These are phyloP conservation scores for Dryocosmus kuriphilus DNA, from an alignment of 2,888 invertebrate species.

Conservation along the genomic window DNA sequence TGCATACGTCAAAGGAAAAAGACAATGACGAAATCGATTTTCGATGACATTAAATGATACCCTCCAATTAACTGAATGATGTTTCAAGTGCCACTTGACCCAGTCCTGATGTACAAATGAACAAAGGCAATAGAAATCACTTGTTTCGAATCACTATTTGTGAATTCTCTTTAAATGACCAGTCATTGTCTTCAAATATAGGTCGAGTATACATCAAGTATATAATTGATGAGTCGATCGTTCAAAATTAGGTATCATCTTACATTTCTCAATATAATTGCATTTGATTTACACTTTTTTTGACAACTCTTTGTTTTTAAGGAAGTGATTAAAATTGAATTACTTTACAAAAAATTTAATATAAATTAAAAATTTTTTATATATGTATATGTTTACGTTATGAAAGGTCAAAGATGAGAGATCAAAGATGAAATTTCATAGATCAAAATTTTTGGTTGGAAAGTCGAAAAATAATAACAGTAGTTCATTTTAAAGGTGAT, in stretches of 20 bases:
- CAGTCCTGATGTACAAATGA: background rate
- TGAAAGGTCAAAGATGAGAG: background rate
- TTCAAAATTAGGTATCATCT: background rate
- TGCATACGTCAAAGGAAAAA: too few relatives aligned
- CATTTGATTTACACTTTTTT: background rate
- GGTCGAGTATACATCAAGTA: conserved; percentile 19
- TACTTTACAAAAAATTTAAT: background rate
- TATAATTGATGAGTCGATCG: conserved; percentile 10
- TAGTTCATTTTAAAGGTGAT: background rate
- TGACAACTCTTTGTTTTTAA: background rate
- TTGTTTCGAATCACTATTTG: conserved; percentile 21
- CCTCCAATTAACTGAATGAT: conserved; percentile 11
- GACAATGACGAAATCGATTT: background rate
- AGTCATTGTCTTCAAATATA: conserved; percentile 22
- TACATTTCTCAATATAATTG: background rate
- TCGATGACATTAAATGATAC: background rate
- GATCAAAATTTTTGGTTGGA: too few relatives aligned
- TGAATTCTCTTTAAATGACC: conserved; percentile 35
- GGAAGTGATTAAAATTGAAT: background rate
- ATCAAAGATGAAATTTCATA: too few relatives aligned
- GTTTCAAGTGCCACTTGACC: conserved; percentile 7
- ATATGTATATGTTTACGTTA: background rate
- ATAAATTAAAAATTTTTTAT: background rate
- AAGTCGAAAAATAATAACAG: background rate
- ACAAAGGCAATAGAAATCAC: conserved; percentile 27